Base-by-base conservation (phyloP, 2,797 vertebrate genomes). In the Dicrostonyx torquatus region DNA sequence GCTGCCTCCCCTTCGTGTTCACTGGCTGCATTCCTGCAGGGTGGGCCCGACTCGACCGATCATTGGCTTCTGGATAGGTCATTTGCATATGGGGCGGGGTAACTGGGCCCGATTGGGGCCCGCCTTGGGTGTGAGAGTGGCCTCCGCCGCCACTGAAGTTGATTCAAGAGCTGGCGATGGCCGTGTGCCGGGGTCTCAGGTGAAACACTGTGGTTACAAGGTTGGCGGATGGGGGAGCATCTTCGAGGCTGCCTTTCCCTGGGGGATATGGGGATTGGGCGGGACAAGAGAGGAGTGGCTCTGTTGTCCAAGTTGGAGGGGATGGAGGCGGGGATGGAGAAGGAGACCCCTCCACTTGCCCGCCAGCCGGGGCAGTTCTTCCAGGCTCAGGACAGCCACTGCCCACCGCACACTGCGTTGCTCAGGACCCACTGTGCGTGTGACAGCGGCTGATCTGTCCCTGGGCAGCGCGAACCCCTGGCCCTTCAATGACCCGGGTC, bases 371-470 rank as follows among this genome's bases (percentile, higher is more conserved):
- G 66, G 70, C 83, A n/a, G 82, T 88, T 94, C 92, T 98, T 99
- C 99, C 99, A 99, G 99, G 98, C 98, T 98, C 99, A 99, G 99
- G 99, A 99, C 98, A 99, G 99, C 99, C 99, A 99, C 99, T 99
- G 99, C 99, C 99, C 99, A 99, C 99, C 99, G 99, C 99, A 99
- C 99, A 99, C 99, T 99, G 99, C 98, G 99, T 98, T 98, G 97
- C 98, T 99, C 95, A 96, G 96, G 98, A 97, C 98, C 99, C 99
- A 99, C 99, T 99, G 99, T 99, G 99, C 99, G 99, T 99, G 99
- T 99, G 99, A 99, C 99, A 99, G 99, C 99, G 99, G 99, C 99
- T 99, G 99, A 99, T 99, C 99, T 99, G 96, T 80, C 72, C 92
- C 96, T 97, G 96, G 97, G 97, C 97, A 94, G 96, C 95, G 79